A percentile compares a stretch with the other conserved stretches of the same genome.
phyloP scores from a whole-genome alignment of 2,797 vertebrate genomes.

The Protonibea diacanthus region DNA sequence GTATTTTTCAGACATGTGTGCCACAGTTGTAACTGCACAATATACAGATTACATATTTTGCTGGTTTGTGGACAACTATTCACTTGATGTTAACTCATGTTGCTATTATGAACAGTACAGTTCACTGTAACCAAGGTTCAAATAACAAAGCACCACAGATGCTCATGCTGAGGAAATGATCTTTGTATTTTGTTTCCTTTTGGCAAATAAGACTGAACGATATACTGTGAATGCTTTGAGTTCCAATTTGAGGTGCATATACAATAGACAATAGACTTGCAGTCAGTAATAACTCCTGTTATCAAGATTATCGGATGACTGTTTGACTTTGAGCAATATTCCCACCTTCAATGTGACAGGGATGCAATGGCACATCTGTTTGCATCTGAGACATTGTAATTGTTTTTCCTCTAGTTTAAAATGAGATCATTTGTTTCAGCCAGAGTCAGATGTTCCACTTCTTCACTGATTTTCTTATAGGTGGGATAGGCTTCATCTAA shows the following conservation, averaged over 20 bases:
- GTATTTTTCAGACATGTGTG: constrained; percentile 66
- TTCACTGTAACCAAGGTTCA: constrained; percentile 52
- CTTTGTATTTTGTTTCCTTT: constrained; percentile 51
- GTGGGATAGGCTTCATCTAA: constrained; percentile 37
- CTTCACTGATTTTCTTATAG: constrained; percentile 30
- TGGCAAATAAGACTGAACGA: constrained; percentile 60
- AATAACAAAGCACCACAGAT: constrained; percentile 52
- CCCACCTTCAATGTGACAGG: constrained; percentile 77
- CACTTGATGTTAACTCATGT: constrained; percentile 53
- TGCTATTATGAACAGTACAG: constrained; percentile 51
- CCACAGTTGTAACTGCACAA: constrained; percentile 69
- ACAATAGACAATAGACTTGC: constrained; percentile 53
- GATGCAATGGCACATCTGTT: constrained; percentile 70
- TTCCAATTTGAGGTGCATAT: constrained; percentile 62
- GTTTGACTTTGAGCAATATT: constrained; percentile 84
- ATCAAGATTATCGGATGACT: constrained; percentile 72
- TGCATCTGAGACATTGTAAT: constrained; percentile 65
- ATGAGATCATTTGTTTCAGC: constrained; percentile 51
- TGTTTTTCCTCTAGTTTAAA: constrained; percentile 57
- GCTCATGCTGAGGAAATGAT: constrained; percentile 41
- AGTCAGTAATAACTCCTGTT: constrained; percentile 68
- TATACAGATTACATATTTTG: constrained; percentile 62
- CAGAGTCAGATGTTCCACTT: constrained; percentile 46
- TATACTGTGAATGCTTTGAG: constrained; percentile 75
- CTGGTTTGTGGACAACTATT: constrained; percentile 40